Evolutionary conservation across 2,797 vertebrate genomes (phyloP).

Genomic region (Coluber constrictor): DNA sequence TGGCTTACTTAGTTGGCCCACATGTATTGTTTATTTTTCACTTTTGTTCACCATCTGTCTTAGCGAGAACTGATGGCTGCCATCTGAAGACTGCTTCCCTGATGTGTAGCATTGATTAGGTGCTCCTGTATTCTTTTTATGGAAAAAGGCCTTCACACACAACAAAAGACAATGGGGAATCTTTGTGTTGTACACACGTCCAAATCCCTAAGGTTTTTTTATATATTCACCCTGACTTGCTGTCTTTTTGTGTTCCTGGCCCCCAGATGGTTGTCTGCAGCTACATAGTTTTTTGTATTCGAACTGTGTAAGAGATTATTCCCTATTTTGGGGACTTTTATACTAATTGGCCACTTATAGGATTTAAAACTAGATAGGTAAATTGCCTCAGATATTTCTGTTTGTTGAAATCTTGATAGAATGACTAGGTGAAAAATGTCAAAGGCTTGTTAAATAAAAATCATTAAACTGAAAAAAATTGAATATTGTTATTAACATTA

Average conservation of each 20-base stretch:
- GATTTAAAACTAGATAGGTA: conserved; percentile 50
- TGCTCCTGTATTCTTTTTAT: conserved; percentile 36
- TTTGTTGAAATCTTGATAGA: conserved; percentile 10
- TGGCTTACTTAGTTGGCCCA: conserved; percentile 1
- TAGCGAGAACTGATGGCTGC: conserved; percentile 48
- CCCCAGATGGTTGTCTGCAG: conserved; percentile 67
- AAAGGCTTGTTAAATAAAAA: conserved; percentile 8
- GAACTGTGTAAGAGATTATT: conserved; percentile 47
- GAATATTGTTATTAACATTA: neutral
- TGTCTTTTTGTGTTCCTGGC: conserved; percentile 57
- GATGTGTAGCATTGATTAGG: conserved; percentile 46
- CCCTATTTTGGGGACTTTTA: conserved; percentile 42
- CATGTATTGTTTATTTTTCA: conserved; percentile 37
- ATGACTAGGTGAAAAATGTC: neutral
- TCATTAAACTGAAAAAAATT: neutral
- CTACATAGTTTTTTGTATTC: conserved; percentile 49
- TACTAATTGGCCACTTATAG: conserved; percentile 41
- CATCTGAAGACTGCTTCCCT: conserved; percentile 52
- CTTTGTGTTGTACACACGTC: conserved; percentile 58
- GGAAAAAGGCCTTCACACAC: neutral
- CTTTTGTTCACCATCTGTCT: conserved; percentile 72
- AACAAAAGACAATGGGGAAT: conserved; percentile 44
- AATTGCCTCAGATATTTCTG: conserved; percentile 36
- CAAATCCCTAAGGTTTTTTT: conserved; percentile 45
- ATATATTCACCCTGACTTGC: conserved; percentile 25